Percentiles rank a stretch among this genome's conserved stretches.
Evolutionary conservation across 2,797 vertebrate genomes (phyloP).

Genomic region (Ara ararauna): DNA sequence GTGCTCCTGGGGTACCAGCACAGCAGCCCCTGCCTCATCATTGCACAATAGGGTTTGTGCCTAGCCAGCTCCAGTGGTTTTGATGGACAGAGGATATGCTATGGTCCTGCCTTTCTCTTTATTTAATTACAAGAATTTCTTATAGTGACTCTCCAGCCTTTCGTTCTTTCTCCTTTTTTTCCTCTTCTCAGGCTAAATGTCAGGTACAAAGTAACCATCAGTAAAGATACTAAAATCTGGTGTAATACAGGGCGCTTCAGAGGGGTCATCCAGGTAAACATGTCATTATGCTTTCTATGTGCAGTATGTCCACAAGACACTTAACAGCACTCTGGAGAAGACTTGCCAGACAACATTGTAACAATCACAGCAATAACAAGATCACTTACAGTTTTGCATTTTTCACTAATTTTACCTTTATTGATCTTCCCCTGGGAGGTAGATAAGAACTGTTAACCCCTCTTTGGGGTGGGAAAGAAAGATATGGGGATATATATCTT

Average conservation of each 20-base stretch:
- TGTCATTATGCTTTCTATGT: accelerated
- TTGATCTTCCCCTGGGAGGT: background rate
- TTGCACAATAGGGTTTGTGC: background rate
- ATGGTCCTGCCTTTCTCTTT: background rate
- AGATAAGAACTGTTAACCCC: background rate
- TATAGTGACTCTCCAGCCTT: background rate
- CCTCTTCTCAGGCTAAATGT: background rate
- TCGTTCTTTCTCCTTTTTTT: background rate
- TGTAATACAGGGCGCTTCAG: background rate
- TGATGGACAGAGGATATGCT: background rate
- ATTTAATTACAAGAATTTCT: background rate
- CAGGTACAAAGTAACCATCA: background rate
- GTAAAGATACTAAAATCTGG: background rate
- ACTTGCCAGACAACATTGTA: background rate
- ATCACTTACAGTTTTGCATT: background rate
- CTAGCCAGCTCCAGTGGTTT: background rate
- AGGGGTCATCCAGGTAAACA: background rate
- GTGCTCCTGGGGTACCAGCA: background rate
- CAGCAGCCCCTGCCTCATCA: background rate
- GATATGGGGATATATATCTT: background rate
- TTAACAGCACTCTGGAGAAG: background rate
- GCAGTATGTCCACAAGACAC: background rate
- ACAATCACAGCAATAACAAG: background rate
- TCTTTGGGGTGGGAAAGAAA: background rate
- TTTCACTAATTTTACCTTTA: background rate